Percentiles rank a stretch among this genome's conserved stretches.
phyloP scores from a whole-genome alignment of 64 coral and sea anemone species.

The Actinia tenebrosa region DNA sequence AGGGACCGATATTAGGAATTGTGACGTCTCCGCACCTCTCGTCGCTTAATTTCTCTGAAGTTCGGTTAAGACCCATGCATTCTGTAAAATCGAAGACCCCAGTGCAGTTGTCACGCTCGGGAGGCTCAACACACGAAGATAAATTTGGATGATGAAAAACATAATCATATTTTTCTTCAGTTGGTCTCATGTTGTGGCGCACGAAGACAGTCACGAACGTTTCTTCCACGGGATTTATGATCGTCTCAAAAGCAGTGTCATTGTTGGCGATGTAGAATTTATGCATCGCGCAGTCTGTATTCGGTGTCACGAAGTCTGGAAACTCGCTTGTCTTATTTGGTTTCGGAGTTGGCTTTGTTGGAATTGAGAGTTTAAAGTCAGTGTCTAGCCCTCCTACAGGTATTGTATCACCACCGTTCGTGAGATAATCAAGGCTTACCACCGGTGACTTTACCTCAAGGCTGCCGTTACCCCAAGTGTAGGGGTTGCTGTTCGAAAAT shows the following conservation, averaged over 20 bases:
- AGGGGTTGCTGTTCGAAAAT: neutral
- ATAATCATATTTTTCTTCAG: neutral
- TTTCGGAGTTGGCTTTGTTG: neutral
- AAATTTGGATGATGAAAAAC: constrained; percentile 26
- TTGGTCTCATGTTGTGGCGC: constrained; percentile 5
- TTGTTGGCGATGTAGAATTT: constrained; percentile 1
- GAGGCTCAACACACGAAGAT: constrained; percentile 36
- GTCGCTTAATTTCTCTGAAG: neutral
- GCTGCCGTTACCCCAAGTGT: neutral
- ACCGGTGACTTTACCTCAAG: constrained; percentile 6
- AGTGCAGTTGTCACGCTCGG: constrained; percentile 26
- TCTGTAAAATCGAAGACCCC: constrained; percentile 7
- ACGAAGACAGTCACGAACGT: constrained; percentile 16
- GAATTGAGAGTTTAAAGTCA: neutral
- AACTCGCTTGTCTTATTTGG: neutral
- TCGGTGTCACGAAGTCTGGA: neutral
- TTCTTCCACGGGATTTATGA: neutral
- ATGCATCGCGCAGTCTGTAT: neutral
- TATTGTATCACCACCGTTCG: neutral
- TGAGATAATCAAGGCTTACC: neutral
- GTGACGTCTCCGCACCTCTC: neutral
- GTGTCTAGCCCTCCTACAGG: neutral
- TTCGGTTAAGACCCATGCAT: constrained; percentile 16
- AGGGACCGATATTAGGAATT: neutral
- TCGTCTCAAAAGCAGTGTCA: constrained; percentile 19